Conservation (phyloP, 1,140 invertebrate species). For the Philopotamus ludificatus region DNA sequence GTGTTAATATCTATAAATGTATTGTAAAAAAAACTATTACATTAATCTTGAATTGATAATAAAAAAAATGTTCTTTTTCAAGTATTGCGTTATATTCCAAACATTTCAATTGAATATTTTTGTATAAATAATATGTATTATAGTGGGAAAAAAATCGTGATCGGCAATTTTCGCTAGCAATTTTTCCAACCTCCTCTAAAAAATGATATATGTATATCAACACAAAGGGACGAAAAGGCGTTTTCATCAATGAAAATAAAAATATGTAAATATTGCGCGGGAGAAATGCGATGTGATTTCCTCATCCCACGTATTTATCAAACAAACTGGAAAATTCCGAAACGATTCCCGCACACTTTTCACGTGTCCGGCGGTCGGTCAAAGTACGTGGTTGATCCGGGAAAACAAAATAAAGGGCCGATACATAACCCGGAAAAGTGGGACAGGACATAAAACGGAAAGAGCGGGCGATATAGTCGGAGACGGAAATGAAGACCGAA, state of each 20-base stretch:
- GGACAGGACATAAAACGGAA: background rate
- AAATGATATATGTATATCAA: too few relatives aligned
- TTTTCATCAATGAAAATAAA: background rate
- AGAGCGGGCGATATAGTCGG: background rate
- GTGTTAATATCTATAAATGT: too few relatives aligned
- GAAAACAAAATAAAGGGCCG: conserved; percentile 13
- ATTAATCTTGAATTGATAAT: too few relatives aligned
- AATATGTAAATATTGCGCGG: background rate
- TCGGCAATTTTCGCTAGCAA: too few relatives aligned
- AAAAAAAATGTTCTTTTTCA: too few relatives aligned
- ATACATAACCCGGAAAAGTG: conserved; percentile 1
- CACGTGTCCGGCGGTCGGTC: conserved; percentile 1
- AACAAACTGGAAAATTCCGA: conserved; percentile 26
- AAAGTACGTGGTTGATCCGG: conserved; percentile 8
- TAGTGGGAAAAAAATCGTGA: too few relatives aligned
- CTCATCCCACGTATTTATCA: background rate
- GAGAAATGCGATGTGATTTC: too few relatives aligned
- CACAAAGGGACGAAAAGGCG: background rate
- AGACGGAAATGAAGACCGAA: conserved; percentile 8
- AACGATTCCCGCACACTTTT: conserved; percentile 12
- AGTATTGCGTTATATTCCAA: too few relatives aligned
- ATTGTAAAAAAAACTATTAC: too few relatives aligned
- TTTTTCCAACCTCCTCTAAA: too few relatives aligned
- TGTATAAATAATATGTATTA: too few relatives aligned
- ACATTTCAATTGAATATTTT: too few relatives aligned